Evolutionary conservation across 2,113 vertebrate species (phyloP), one percentile per base, ranked within the genome.

Genomic region (Isichthys henryi): DNA sequence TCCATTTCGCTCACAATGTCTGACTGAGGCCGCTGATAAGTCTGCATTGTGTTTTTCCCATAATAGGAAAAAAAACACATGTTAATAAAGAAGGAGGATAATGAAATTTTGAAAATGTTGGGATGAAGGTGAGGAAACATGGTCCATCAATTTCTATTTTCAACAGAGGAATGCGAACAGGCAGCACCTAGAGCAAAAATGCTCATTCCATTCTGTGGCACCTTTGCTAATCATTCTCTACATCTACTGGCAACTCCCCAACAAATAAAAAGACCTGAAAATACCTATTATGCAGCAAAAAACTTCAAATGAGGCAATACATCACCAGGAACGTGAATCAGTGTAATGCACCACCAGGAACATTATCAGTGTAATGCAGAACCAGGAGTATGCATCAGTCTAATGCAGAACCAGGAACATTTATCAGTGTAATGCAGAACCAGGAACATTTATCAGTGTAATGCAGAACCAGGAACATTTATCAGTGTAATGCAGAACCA

Each of bases 91-190:
- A 21, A 39, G 15, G 27, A 87, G 13, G 50, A 35, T 86, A 27
- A 86, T 49, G 45, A 86, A n/a, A 50, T 86, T 86, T 86, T 86
- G 45, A 86, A 86, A 27, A 86, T 27, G 19, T 86, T 50, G 43
- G 83, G 46, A 86, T 86, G 83, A 48, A n/a, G 31, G 45, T 48
- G 85, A 56, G 85, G n/a, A 17, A 35, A 48, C 49, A 23, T 31
- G 48, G 50, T 56, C 85, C 27, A 53, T 87, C 50, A 48, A 39
- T 53, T 27, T 87, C 31, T 21, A 0, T 27, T n/a, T 86, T 31
- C 23, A 50, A 50, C 10, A 50, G 83, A 49, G 19, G 46, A 50
- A 50, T 53, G 9, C 0, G 2, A 86, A 87, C 50, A 56, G 13
- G 10, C n/a, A 87, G 85, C 31, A 23, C 13, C 46, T 4, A 52